Conservation (phyloP, 2,797 vertebrate genomes). For the Cossypha polioptera region DNA sequence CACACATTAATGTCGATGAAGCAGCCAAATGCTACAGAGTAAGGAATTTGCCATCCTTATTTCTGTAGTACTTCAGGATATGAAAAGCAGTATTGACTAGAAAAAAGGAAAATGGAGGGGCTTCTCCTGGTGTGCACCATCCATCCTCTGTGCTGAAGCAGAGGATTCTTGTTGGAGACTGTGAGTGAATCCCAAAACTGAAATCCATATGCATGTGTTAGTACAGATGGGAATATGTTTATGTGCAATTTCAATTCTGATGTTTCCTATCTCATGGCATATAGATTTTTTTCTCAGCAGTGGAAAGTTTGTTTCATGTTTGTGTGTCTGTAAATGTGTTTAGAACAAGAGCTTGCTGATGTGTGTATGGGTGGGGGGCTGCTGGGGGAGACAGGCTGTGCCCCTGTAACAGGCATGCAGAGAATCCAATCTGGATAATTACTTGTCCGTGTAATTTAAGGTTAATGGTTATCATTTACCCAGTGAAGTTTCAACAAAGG, state of each 20-base stretch:
- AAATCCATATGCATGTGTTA: neutral
- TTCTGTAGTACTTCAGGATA: neutral
- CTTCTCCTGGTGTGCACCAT: neutral
- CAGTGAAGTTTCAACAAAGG: neutral
- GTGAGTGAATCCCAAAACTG: neutral
- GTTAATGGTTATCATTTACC: conserved; percentile 6
- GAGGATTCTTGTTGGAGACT: accelerated
- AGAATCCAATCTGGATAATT: conserved; percentile 24
- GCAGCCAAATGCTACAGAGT: neutral
- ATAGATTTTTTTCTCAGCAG: neutral
- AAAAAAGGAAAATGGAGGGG: neutral
- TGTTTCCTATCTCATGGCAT: neutral
- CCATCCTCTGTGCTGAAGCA: neutral
- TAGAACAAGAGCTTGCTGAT: neutral
- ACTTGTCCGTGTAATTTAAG: neutral
- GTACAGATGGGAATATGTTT: neutral
- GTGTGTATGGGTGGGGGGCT: accelerated
- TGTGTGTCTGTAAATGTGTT: neutral
- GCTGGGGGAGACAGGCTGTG: neutral
- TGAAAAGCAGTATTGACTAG: neutral
- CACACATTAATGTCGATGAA: accelerated
- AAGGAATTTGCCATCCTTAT: neutral
- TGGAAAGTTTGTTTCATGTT: neutral
- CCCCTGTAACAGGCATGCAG: neutral
- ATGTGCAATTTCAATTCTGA: neutral